Evolutionary conservation across 92 coral and sea anemone species (phyloP), one percentile per base, ranked within the genome.

Genomic region (Siderastrea siderea): DNA sequence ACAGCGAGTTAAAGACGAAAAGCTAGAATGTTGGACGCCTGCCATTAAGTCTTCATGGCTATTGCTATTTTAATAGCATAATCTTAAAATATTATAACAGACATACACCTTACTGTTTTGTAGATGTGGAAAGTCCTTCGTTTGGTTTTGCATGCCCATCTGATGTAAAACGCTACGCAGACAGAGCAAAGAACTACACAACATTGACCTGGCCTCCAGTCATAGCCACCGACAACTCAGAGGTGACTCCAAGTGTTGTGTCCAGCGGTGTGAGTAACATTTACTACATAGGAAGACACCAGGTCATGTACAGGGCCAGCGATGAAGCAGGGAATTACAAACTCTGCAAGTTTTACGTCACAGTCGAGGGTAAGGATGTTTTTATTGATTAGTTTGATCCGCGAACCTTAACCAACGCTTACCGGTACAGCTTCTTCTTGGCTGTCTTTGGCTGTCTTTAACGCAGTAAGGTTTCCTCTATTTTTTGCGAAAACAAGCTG

Each of bases 161-260:
- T 78, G 84, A 86, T 47, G 90, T 90, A 54, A 75, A 64, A 2
- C 81, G 71, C 0, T 89, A 79, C 58, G 94, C 96, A 51, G 89
- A 84, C 44, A 81, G 79, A 61, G 89, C 76, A 26, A 66, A 66
- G 46, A 85, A 81, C 67, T 79, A 71, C 10, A 89, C 93, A 3
- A n/a, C 48, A 46, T 93, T 88, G 11, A 64, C 72, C 16, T 80
- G 94, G 85, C 84, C 94, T 47, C 17, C 94, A 43, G 89, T 94
- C 45, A 63, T 45, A 9, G 94, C 91, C 53, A 91, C 93, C 43
- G 96, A 94, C 74, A 94, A 94, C 80, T 94, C 96, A 11, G 93
- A 91, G 7, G 61, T 74, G 62, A 57, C 47, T 50, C 93, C 93
- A 5, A 66, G 15, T 1, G 47, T 76, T 10, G 72, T 68, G 2